phyloP scores from a whole-genome alignment of 2,113 vertebrate genomes.

The Rhizomys pruinosus region DNA sequence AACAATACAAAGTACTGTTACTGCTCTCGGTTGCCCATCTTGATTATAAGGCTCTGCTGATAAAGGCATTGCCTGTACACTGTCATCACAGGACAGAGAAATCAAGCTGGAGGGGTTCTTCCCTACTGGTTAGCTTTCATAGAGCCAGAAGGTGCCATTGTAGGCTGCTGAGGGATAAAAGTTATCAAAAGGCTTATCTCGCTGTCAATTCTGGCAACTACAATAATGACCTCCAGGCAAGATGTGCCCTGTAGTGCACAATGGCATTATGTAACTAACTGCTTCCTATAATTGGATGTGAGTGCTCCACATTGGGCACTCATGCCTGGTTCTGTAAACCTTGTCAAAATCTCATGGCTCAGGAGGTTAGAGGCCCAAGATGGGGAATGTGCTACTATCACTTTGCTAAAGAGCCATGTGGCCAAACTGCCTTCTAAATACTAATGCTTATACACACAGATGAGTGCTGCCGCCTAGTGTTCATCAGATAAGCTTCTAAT shows the following conservation, averaged over 20 bases:
- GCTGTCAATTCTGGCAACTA: neutral
- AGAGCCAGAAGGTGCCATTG: neutral
- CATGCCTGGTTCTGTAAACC: neutral
- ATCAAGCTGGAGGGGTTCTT: neutral
- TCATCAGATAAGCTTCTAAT: neutral
- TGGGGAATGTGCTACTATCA: too few species aligned
- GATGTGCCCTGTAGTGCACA: neutral
- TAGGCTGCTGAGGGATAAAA: neutral
- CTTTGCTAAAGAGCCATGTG: neutral
- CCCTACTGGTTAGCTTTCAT: neutral
- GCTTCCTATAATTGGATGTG: neutral
- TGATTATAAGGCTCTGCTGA: neutral
- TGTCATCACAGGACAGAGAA: neutral
- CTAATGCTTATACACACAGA: neutral
- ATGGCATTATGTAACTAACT: neutral
- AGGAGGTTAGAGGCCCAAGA: neutral
- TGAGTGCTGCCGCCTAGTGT: neutral
- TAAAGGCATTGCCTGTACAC: neutral
- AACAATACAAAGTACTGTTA: neutral
- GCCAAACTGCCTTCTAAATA: neutral
- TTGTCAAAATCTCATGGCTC: neutral
- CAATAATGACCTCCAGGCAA: neutral
- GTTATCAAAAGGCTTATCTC: neutral
- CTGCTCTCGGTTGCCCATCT: neutral
- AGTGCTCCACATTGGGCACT: neutral